Conservation (phyloP, 2,797 vertebrate species). For the Micrastur ruficollis region DNA sequence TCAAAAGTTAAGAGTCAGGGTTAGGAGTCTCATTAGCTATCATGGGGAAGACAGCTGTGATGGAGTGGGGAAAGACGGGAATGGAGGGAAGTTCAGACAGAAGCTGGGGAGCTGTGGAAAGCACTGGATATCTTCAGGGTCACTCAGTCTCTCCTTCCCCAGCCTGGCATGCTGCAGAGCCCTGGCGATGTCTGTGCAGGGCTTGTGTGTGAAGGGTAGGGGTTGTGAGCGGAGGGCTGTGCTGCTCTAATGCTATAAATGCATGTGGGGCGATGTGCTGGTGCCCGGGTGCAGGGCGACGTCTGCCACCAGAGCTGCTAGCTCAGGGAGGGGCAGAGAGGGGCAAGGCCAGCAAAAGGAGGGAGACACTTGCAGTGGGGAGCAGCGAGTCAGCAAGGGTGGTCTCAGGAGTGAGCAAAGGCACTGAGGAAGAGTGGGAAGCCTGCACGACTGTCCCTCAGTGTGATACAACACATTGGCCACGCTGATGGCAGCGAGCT, state of each 20-base stretch:
- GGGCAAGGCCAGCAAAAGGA: not conserved
- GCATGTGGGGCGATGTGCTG: not conserved
- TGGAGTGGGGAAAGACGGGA: not conserved
- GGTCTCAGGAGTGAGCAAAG: not conserved
- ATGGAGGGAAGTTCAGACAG: not conserved
- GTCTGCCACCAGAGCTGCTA: not conserved
- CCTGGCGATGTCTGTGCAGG: not conserved
- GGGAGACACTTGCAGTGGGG: not conserved
- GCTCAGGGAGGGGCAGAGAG: not conserved
- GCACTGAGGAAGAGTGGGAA: not conserved
- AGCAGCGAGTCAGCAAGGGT: not conserved
- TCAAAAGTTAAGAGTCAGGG: not conserved
- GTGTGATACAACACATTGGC: not conserved
- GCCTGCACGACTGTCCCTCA: not conserved
- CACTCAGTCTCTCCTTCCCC: not conserved
- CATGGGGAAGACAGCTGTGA: not conserved
- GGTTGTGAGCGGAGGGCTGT: not conserved
- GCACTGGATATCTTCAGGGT: not conserved
- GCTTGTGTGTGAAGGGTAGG: not conserved
- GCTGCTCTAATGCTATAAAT: fast-evolving
- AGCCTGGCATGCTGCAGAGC: not conserved
- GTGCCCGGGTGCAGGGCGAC: not conserved
- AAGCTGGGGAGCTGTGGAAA: not conserved
- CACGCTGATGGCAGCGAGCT: not conserved
- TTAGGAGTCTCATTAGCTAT: not conserved